A percentile compares a stretch with the other conserved stretches of the same genome.
These are phyloP conservation scores for Poecile atricapillus DNA, from an alignment of 2,113 vertebrate species.

Conservation along the genomic window DNA sequence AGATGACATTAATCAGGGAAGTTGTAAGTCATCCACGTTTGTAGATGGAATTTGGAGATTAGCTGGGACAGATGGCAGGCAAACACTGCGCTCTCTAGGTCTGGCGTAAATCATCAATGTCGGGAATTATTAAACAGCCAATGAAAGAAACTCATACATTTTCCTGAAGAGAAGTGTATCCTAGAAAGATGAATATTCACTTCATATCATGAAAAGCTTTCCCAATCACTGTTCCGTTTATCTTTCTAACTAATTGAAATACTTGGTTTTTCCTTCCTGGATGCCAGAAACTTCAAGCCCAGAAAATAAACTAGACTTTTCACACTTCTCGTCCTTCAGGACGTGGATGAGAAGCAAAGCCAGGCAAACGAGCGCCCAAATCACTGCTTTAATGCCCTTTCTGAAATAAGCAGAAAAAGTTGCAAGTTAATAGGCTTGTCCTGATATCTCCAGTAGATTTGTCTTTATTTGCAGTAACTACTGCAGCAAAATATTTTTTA, in stretches of 20 bases:
- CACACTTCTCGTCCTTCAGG: not conserved
- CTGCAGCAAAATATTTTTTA: not conserved
- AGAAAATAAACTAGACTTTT: not conserved
- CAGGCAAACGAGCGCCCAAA: accelerated
- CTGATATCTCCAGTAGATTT: not conserved
- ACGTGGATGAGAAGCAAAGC: not conserved
- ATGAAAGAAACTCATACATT: not conserved
- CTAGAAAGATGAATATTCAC: not conserved
- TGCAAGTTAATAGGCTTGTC: not conserved
- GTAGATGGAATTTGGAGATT: conserved; percentile 31
- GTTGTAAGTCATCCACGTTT: not conserved
- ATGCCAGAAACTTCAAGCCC: not conserved
- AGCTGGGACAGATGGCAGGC: conserved; percentile 36
- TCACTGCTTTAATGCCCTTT: not conserved
- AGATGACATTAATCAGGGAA: conserved; percentile 46
- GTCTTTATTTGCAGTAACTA: not conserved
- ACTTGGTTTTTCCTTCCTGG: not conserved
- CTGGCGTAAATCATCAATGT: not conserved
- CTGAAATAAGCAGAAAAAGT: not conserved
- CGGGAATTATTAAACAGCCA: not conserved
- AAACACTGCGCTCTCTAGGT: not conserved
- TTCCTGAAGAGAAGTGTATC: not conserved
- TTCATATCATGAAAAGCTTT: not conserved
- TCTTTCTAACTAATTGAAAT: not conserved
- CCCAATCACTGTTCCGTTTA: not conserved